These are phyloP conservation scores for Stictonetta naevosa DNA, from an alignment of 2,113 vertebrate species.

Conservation along the genomic window DNA sequence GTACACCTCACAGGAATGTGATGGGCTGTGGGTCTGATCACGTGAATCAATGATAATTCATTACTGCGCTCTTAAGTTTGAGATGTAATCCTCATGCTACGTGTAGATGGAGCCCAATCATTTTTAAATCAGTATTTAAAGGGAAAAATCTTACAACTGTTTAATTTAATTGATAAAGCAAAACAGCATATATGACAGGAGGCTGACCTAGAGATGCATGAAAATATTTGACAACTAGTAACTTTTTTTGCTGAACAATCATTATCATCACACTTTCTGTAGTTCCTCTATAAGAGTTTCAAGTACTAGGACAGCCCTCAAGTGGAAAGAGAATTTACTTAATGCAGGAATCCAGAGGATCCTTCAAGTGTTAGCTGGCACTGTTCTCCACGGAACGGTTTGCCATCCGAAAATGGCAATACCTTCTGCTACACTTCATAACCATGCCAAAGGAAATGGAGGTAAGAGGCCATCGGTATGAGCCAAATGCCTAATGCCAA, in stretches of 20 bases:
- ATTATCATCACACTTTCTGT: background rate
- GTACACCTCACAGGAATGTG: background rate
- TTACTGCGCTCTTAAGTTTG: background rate
- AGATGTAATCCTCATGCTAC: background rate
- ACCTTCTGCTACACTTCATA: background rate
- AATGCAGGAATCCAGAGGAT: background rate
- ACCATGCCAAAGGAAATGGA: background rate
- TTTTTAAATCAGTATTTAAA: background rate
- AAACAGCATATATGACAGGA: background rate
- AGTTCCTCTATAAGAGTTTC: background rate
- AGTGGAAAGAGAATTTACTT: background rate
- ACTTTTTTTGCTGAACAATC: background rate
- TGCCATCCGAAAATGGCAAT: background rate
- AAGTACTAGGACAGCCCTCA: background rate
- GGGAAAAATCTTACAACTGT: background rate
- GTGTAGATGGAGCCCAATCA: background rate
- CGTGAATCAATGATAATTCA: background rate
- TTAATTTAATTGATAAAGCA: background rate
- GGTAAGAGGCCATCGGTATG: background rate
- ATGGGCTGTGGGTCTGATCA: background rate
- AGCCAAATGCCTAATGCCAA: background rate
- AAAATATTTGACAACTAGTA: background rate
- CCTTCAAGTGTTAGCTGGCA: background rate
- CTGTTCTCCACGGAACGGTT: background rate
- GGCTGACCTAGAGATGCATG: background rate